Evolutionary conservation across 23 tunicate genomes (phyloP).

Genomic region (Diplosoma virens): DNA sequence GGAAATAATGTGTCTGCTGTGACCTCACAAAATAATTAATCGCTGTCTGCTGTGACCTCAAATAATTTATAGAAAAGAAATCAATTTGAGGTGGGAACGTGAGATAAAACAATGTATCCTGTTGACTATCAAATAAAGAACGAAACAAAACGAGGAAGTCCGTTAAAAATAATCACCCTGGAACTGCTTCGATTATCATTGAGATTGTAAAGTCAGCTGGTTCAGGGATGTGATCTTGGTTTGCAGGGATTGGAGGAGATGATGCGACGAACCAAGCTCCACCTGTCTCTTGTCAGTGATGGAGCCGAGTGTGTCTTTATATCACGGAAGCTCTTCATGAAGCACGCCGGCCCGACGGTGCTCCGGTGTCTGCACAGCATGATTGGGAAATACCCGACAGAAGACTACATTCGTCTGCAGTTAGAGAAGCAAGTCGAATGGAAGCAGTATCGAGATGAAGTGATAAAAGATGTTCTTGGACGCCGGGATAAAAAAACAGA

Average conservation of each 20-base stretch:
- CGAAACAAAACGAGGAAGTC: no score
- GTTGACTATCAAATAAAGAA: no score
- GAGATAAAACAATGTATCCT: no score
- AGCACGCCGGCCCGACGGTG: conserved; percentile 31
- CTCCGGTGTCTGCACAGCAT: conserved; percentile 23
- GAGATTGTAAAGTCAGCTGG: no score
- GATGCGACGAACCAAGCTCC: conserved; percentile 60
- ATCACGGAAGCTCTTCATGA: conserved; percentile 50
- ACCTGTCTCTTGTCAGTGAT: conserved; percentile 48
- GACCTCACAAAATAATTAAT: no score
- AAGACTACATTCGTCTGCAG: conserved; percentile 50
- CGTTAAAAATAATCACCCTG: no score
- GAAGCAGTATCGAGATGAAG: conserved; percentile 37
- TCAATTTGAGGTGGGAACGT: no score
- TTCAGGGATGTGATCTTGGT: no score
- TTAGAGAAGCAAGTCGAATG: conserved; percentile 38
- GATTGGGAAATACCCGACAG: conserved; percentile 71
- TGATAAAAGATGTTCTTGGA: conserved; percentile 39
- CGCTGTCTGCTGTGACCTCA: no score
- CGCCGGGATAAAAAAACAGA: conserved; percentile 26
- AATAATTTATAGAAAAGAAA: no score
- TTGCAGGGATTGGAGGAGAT: conserved; percentile 65
- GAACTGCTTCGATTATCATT: no score
- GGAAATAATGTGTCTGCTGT: no score
- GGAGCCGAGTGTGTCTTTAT: conserved; percentile 67